A percentile compares a stretch with the other conserved stretches of the same genome.
phyloP scores from a whole-genome alignment of 2,888 invertebrate species.

The Galeruca laticollis region DNA sequence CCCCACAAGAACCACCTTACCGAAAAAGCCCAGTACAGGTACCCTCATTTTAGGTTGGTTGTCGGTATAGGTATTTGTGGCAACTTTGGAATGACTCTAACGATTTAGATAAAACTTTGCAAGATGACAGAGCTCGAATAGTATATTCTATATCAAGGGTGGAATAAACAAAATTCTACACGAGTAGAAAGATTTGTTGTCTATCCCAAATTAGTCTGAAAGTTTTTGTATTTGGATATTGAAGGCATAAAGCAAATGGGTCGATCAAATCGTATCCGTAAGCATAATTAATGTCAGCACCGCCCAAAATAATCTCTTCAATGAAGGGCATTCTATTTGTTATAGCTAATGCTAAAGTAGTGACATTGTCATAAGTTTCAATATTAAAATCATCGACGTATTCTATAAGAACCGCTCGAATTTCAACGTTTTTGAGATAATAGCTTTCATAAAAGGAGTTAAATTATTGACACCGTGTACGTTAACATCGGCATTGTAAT shows the following conservation, averaged over 20 bases:
- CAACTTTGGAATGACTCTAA: too few relatives aligned
- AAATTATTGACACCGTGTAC: conserved; percentile 47
- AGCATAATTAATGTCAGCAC: conserved; percentile 53
- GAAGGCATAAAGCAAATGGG: conserved; percentile 47
- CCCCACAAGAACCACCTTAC: too few relatives aligned
- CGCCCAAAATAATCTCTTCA: conserved; percentile 52
- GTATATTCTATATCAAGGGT: too few relatives aligned
- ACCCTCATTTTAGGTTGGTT: too few relatives aligned
- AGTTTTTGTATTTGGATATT: conserved; percentile 48
- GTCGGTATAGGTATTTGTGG: too few relatives aligned
- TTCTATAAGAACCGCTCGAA: conserved; percentile 51
- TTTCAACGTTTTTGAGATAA: conserved; percentile 46
- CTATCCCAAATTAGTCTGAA: conserved; percentile 52
- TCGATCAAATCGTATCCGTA: conserved; percentile 47
- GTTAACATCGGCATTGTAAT: conserved; percentile 55
- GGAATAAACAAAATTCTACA: too few relatives aligned
- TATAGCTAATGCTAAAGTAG: conserved; percentile 51
- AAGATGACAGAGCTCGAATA: too few relatives aligned
- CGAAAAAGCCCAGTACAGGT: too few relatives aligned
- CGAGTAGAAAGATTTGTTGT: too few relatives aligned
- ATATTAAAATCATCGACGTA: conserved; percentile 55
- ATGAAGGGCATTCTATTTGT: conserved; percentile 49
- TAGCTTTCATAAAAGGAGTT: conserved; percentile 56
- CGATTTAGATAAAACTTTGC: too few relatives aligned
- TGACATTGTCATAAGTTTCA: conserved; percentile 49